These are phyloP conservation scores for Drosophila carrolli DNA, from an alignment of 1,140 invertebrate species.

Conservation along the genomic window DNA sequence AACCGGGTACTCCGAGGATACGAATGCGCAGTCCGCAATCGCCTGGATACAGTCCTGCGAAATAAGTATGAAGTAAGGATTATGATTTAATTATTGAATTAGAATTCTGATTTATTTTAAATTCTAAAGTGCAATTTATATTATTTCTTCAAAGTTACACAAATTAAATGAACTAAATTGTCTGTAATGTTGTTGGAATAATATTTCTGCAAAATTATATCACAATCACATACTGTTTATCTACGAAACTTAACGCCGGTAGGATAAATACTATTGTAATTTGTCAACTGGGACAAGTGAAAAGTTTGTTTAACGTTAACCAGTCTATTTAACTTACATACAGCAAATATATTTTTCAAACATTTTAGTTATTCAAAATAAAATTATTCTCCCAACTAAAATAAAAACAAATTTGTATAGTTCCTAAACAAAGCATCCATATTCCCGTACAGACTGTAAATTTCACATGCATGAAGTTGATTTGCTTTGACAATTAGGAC, in stretches of 20 bases:
- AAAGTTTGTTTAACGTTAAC: not conserved
- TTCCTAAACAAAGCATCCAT: not conserved
- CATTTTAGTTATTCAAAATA: not conserved
- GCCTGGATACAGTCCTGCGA: conserved; percentile 96
- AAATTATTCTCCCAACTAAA: not conserved
- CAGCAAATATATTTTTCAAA: not conserved
- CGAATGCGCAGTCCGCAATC: conserved; percentile 98
- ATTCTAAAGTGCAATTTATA: too few relatives aligned
- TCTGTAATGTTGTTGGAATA: too few relatives aligned
- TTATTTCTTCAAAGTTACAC: too few relatives aligned
- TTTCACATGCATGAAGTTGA: conserved; percentile 4
- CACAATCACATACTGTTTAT: too few relatives aligned
- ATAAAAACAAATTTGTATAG: conserved; percentile 6
- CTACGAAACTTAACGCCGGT: too few relatives aligned
- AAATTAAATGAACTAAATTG: too few relatives aligned
- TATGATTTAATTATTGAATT: too few relatives aligned
- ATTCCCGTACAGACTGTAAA: not conserved
- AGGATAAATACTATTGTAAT: too few relatives aligned
- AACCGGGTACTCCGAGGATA: conserved; percentile 98
- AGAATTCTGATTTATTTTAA: too few relatives aligned
- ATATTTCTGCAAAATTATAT: too few relatives aligned
- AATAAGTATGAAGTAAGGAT: too few relatives aligned
- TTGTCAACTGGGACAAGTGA: not conserved
- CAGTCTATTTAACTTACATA: not conserved
- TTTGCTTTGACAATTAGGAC: conserved; percentile 5